A percentile compares a stretch with the other conserved stretches of the same genome.
These are phyloP conservation scores for Drosophila putrida DNA, from an alignment of 2,888 invertebrate species.

Conservation along the genomic window DNA sequence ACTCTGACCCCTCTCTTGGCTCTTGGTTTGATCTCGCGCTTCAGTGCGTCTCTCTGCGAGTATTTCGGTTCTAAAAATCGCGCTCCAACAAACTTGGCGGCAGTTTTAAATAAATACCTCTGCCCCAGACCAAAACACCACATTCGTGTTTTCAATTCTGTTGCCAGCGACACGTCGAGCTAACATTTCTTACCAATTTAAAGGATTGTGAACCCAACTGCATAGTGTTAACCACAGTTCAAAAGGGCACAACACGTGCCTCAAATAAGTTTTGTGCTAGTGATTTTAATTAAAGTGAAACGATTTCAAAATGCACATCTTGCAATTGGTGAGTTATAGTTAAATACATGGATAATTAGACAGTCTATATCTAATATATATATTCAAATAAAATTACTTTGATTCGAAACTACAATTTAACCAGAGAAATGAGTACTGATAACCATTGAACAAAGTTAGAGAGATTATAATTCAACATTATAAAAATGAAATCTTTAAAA, in stretches of 20 bases:
- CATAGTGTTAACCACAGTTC: not conserved
- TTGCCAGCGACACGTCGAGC: slow-evolving; percentile 38
- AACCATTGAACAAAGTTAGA: too few relatives aligned
- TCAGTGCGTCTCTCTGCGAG: slow-evolving; percentile 67
- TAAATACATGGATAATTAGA: not conserved
- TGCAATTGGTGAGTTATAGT: slow-evolving; percentile 55
- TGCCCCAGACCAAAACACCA: slow-evolving; percentile 39
- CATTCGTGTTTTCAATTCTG: slow-evolving; percentile 73
- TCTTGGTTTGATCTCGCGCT: slow-evolving; percentile 62
- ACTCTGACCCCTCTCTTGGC: slow-evolving; percentile 13
- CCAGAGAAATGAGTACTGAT: too few relatives aligned
- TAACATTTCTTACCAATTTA: slow-evolving; percentile 3
- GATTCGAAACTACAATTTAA: too few relatives aligned
- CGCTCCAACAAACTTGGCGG: slow-evolving; percentile 27
- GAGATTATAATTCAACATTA: too few relatives aligned
- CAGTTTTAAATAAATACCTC: slow-evolving; percentile 74
- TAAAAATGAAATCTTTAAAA: too few relatives aligned
- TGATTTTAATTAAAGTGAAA: slow-evolving; percentile 30
- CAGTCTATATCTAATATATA: too few relatives aligned
- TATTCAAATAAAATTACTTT: too few relatives aligned
- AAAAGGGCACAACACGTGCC: slow-evolving; percentile 41
- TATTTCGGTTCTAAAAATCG: slow-evolving; percentile 55
- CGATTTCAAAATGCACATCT: slow-evolving; percentile 36
- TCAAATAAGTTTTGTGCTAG: slow-evolving; percentile 27
- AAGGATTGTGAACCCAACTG: slow-evolving; percentile 39